These are phyloP conservation scores for Bufotes viridis DNA, from an alignment of 2,797 vertebrate genomes.

Conservation along the genomic window DNA sequence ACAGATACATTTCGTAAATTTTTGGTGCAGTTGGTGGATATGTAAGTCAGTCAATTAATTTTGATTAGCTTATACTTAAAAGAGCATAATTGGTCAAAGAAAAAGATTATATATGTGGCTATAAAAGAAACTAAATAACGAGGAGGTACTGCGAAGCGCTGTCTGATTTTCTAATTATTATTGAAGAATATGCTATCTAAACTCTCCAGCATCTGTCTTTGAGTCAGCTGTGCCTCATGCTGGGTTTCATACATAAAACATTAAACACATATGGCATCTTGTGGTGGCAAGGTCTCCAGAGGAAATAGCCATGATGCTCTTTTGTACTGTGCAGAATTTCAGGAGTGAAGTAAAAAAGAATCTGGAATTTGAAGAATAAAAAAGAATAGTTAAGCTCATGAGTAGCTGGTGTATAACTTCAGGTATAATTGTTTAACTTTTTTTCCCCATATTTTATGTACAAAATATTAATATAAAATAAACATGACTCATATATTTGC, in stretches of 20 bases:
- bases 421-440: not conserved
- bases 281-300: conserved; percentile 74
- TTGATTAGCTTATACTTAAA: conserved; percentile 33
- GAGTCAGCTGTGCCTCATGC: conserved; percentile 70
- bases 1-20: not conserved
- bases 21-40: not conserved
- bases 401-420: not conserved
- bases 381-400: conserved; percentile 10
- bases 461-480: not conserved
- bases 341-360: conserved; percentile 39
- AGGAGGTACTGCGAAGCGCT: conserved; percentile 76
- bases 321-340: conserved; percentile 72
- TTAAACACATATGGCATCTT: conserved; percentile 89
- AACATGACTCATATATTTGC: too few species aligned
- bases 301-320: conserved; percentile 69
- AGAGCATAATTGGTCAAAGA: conserved; percentile 43
- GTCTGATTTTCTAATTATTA: conserved; percentile 91
- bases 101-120: conserved; percentile 59
- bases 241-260: conserved; percentile 89
- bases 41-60: conserved; percentile 18
- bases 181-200: conserved; percentile 73
- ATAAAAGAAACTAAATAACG: conserved; percentile 74
- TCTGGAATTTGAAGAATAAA: not conserved
- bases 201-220: conserved; percentile 67
- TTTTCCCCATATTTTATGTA: not conserved